phyloP scores from a whole-genome alignment of 1,140 invertebrate genomes.

The Cyclina sinensis region DNA sequence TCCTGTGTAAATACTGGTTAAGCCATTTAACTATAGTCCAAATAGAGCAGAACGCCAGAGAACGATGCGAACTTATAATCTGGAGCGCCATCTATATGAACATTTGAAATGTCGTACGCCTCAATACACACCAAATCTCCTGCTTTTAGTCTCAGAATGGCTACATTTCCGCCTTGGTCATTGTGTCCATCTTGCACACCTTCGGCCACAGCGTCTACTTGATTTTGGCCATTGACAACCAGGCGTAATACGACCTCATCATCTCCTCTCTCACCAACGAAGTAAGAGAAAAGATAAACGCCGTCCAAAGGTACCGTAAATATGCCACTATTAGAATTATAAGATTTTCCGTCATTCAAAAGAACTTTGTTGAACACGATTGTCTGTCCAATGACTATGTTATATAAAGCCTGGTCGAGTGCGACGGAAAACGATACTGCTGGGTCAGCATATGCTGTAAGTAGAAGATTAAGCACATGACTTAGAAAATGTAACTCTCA shows the following conservation, averaged over 20 bases:
- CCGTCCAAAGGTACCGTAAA: not conserved
- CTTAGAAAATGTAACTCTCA: too few species aligned
- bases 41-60: not conserved
- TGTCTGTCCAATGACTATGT: conserved; percentile 14
- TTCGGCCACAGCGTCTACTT: conserved; percentile 15
- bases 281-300: conserved; percentile 14
- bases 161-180: conserved; percentile 20
- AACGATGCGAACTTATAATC: not conserved
- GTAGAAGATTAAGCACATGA: too few species aligned
- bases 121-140: not conserved
- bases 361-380: not conserved
- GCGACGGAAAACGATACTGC: not conserved
- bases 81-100: not conserved
- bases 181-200: not conserved
- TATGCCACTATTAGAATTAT: not conserved
- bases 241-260: not conserved
- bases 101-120: not conserved
- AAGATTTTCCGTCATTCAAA: not conserved
- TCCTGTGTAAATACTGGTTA: too few species aligned
- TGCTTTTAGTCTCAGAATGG: not conserved
- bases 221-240: conserved; percentile 14
- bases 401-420: not conserved
- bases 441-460: not conserved
- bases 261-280: not conserved
- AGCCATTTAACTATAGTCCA: too few species aligned